phyloP scores from a whole-genome alignment of 2,888 invertebrate species.

The Odontomyia ornata region DNA sequence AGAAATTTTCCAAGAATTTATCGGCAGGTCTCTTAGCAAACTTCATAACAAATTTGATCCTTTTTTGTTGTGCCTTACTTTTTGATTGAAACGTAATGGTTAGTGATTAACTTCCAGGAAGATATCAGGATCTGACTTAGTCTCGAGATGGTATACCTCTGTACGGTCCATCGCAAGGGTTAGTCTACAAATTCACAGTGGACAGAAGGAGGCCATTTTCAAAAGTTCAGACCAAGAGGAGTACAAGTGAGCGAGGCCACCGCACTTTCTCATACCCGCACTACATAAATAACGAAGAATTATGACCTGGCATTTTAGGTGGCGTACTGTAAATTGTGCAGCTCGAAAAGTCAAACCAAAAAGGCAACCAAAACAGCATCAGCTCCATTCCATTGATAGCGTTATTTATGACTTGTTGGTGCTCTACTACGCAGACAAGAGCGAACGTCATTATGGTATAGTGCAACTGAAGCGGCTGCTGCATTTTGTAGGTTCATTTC shows the following conservation, averaged over 20 bases:
- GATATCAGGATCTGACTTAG: no score
- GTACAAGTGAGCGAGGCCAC: conserved; percentile 6
- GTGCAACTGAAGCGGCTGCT: conserved; percentile 5
- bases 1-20: no score
- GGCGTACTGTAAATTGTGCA: conserved; percentile 45
- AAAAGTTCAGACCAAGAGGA: conserved; percentile 12
- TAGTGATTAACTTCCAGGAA: no score
- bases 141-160: conserved; percentile 5
- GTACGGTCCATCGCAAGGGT: neutral
- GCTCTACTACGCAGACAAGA: conserved; percentile 6
- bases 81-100: neutral
- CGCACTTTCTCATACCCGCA: conserved; percentile 37
- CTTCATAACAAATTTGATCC: no score
- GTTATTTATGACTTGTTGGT: conserved; percentile 45
- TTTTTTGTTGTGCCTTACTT: no score
- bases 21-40: no score
- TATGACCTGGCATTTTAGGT: conserved; percentile 45
- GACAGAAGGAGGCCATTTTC: neutral
- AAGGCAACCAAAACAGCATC: conserved; percentile 40
- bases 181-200: neutral
- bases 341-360: conserved; percentile 43
- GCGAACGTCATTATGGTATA: conserved; percentile 23
- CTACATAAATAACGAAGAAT: conserved; percentile 46
- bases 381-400: conserved; percentile 43
- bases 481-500: neutral